These are phyloP conservation scores for Mohoua ochrocephala DNA, from an alignment of 2,113 vertebrate genomes.

Conservation along the genomic window DNA sequence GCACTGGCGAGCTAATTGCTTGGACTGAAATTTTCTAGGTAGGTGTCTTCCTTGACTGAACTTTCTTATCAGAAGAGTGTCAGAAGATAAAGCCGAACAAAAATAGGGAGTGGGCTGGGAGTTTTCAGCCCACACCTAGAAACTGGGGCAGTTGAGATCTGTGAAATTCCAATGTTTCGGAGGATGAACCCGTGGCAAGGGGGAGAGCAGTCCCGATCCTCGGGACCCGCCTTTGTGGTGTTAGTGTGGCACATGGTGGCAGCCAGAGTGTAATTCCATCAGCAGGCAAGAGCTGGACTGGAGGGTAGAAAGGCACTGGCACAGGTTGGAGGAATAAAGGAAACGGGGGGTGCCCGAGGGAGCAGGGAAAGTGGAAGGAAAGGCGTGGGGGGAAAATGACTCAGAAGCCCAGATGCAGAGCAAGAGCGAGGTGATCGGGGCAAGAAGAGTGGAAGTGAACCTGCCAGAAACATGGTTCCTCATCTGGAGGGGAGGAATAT, in stretches of 20 bases:
- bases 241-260: fast-evolving
- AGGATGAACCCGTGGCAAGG: not conserved
- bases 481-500: not conserved
- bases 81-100: not conserved
- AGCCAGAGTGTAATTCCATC: not conserved
- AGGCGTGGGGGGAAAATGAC: fast-evolving
- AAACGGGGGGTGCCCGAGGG: not conserved
- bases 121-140: not conserved
- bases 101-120: not conserved
- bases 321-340: not conserved
- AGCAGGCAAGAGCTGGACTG: not conserved
- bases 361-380: not conserved
- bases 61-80: not conserved
- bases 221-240: fast-evolving
- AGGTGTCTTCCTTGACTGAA: not conserved
- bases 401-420: not conserved
- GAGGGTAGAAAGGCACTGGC: not conserved
- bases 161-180: not conserved
- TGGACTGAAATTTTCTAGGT: not conserved
- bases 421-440: not conserved
- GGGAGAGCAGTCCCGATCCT: not conserved
- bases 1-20: not conserved
- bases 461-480: not conserved
- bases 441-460: not conserved
- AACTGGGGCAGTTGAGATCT: not conserved